Conservation (phyloP, 2,888 invertebrate species). For the Prosapia bicincta region DNA sequence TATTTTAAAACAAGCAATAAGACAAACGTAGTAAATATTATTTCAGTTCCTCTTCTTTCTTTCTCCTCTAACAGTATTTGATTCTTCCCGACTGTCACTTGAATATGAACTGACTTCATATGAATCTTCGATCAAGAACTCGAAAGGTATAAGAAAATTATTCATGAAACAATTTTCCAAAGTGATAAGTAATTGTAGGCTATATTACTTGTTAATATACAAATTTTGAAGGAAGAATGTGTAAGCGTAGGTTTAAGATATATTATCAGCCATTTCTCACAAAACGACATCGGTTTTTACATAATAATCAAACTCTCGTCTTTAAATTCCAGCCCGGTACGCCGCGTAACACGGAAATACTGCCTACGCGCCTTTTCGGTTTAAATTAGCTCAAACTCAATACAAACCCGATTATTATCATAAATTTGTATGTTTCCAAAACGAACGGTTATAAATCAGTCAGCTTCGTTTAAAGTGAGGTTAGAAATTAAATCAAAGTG, state of each 20-base stretch:
- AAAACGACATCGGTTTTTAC: neutral
- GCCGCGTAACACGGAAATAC: neutral
- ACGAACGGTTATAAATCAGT: neutral
- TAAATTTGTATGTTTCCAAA: neutral
- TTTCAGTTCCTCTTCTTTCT: no score
- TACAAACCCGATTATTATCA: neutral
- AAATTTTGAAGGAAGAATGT: neutral
- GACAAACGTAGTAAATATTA: no score
- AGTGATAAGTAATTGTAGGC: neutral
- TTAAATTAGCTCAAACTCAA: neutral
- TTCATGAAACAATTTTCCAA: neutral
- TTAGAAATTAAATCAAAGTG: neutral
- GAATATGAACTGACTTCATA: no score
- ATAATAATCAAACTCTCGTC: neutral
- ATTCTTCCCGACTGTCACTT: no score
- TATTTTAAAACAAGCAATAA: no score
- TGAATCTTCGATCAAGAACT: no score
- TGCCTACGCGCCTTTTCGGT: neutral
- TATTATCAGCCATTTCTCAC: neutral
- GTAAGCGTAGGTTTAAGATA: neutral
- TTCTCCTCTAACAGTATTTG: no score
- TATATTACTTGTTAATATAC: neutral
- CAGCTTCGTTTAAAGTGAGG: neutral
- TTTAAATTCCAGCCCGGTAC: neutral
- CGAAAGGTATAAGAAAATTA: no score